Base-by-base conservation (phyloP, 2,888 invertebrate species). In the Ypsolopha sequella region DNA sequence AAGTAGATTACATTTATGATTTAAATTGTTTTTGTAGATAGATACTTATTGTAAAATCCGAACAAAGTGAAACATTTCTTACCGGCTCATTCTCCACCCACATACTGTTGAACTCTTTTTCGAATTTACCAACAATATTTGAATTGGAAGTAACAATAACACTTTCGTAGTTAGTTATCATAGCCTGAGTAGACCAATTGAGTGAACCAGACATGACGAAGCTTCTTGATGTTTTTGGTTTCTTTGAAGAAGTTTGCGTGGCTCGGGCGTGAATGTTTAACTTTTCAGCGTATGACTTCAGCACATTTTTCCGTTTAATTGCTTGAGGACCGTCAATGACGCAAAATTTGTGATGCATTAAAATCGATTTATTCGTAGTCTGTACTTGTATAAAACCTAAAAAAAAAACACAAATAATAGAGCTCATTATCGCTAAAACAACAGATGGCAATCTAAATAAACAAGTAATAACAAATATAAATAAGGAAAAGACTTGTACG, bases 281-380 rank as follows among this genome's bases (percentile, higher is more conserved):
- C 60, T 80, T 81, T 62, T 86, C 86, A 36, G 84, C 85, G 41
- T 82, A 66, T 41, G 70, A 58, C 65, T 76, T 84, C 49, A 86
- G 57, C 51, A 70, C 58, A 54, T 63, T 71, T 61, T 84, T 86
- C 49, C 85, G 63, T 60, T 68, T 79, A 54, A 82, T 68, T 50
- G 86, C 84, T 63, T 72, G 77, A 44, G 84, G 80, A 54, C 85
- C 84, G 67, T 94, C 94, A 56, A 93, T 76, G 46, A 94, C 73
- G 54, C 89, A 90, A 79, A 93, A 94, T 70, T 95, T 95, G 70
- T 95, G 94, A 67, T 95, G 95, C 93, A 95, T 93, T 57, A 92
- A 74, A 62, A 84, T 89, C 0, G 88, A 75, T 52, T 80, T 80
- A 51, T 78, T 81, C 55, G 78, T 85, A 14, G 77, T 81, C 60